Evolutionary conservation across 2,797 vertebrate species (phyloP).

Genomic region (Danio tinwini): DNA sequence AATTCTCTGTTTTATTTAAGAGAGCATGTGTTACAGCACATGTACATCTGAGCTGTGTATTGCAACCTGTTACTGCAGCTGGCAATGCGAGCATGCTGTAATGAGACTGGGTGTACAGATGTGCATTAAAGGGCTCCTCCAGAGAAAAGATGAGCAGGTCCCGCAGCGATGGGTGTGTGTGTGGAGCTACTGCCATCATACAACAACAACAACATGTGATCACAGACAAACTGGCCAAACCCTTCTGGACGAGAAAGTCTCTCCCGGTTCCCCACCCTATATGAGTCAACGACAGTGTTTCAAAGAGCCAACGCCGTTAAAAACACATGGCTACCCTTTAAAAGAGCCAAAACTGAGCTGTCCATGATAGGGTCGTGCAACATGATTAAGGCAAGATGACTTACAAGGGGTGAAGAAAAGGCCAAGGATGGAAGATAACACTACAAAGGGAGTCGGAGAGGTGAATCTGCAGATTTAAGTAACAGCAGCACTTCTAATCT

Average conservation of each 20-base stretch:
- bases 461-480: slow-evolving; percentile 11
- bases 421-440: slow-evolving; percentile 6
- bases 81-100: slow-evolving; percentile 13
- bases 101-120: slow-evolving; percentile 26
- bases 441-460: slow-evolving; percentile 2
- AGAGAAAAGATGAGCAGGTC: slow-evolving; percentile 25
- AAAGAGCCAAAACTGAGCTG: background rate
- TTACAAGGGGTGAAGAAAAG: slow-evolving; percentile 25
- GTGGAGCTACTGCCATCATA: slow-evolving; percentile 16
- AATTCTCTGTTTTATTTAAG: slow-evolving; percentile 6
- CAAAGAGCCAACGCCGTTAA: background rate
- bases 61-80: slow-evolving; percentile 48
- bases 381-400: slow-evolving; percentile 39
- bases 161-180: slow-evolving; percentile 44
- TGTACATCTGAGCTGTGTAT: slow-evolving; percentile 12
- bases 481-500: slow-evolving; percentile 10
- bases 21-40: background rate
- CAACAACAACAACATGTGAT: slow-evolving; percentile 29
- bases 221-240: slow-evolving; percentile 41
- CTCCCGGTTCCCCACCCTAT: slow-evolving; percentile 38
- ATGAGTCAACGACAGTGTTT: slow-evolving; percentile 25
- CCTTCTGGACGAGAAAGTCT: slow-evolving; percentile 36
- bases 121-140: slow-evolving; percentile 20
- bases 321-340: slow-evolving; percentile 20
- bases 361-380: slow-evolving; percentile 5